phyloP scores from a whole-genome alignment of 2,888 invertebrate species.

The Notocelia uddmanniana region DNA sequence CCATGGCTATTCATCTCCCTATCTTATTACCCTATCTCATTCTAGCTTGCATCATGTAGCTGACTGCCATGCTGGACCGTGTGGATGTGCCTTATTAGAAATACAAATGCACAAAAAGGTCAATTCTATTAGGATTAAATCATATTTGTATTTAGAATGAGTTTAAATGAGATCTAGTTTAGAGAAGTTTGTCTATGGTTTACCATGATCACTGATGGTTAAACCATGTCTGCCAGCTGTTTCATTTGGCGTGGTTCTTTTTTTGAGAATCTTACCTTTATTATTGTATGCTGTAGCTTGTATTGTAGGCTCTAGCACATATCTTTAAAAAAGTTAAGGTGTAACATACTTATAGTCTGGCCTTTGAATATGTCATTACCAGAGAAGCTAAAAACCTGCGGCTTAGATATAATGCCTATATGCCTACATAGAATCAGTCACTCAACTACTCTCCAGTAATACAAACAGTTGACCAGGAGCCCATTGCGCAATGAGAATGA shows the following conservation, averaged over 20 bases:
- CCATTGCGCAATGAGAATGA: no score
- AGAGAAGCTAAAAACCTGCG: no score
- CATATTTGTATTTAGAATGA: not conserved
- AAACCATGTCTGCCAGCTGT: not conserved
- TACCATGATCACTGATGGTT: not conserved
- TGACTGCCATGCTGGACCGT: no score
- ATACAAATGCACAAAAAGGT: conserved; percentile 5
- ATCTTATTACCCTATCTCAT: no score
- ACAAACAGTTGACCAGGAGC: not conserved
- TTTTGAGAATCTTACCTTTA: not conserved
- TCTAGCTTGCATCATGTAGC: no score
- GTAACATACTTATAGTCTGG: no score
- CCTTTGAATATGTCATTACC: no score
- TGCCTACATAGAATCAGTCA: no score
- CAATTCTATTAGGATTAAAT: conserved; percentile 5
- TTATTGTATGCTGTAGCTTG: not conserved
- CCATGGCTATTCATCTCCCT: no score
- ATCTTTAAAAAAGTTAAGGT: not conserved
- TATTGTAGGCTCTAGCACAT: not conserved
- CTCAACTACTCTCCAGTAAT: not conserved
- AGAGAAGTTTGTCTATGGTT: not conserved
- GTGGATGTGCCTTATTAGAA: not conserved
- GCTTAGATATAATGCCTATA: no score
- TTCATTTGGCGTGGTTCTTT: not conserved
- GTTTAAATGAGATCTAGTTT: not conserved